Evolutionary conservation across 2,113 vertebrate species (phyloP).

Genomic region (Gasterosteus nipponicus): DNA sequence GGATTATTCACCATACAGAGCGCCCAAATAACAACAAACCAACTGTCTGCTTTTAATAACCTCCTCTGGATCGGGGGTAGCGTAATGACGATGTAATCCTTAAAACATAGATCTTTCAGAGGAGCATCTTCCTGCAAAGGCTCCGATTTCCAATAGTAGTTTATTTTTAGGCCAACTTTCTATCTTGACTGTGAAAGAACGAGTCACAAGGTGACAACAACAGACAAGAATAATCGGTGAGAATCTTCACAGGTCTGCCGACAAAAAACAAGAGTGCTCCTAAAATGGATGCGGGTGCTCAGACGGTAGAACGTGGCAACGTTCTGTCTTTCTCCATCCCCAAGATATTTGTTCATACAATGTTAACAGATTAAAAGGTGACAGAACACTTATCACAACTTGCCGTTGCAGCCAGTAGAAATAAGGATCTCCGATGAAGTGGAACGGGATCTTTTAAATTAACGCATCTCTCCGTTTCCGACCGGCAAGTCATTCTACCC

Average conservation of each 20-base stretch:
- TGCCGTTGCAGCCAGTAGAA: conserved; percentile 28
- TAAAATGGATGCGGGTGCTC: conserved; percentile 40
- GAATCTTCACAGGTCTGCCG: conserved; percentile 62
- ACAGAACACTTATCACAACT: conserved; percentile 42
- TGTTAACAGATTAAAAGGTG: conserved; percentile 33
- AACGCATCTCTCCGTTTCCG: conserved; percentile 13
- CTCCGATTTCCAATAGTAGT: conserved; percentile 38
- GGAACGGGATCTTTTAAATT: conserved; percentile 42
- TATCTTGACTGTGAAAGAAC: conserved; percentile 42
- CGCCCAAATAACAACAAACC: conserved; percentile 70
- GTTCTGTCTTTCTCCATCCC: not conserved
- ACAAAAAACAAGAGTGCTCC: conserved; percentile 24
- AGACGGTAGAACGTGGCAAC: conserved; percentile 15
- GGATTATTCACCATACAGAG: conserved; percentile 62
- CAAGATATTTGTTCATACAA: not conserved
- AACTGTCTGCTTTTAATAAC: conserved; percentile 71
- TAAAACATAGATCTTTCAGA: conserved; percentile 55
- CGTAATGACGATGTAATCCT: conserved; percentile 31
- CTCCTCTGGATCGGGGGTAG: conserved; percentile 36
- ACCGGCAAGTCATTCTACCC: conserved; percentile 10
- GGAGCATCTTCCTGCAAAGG: conserved; percentile 15
- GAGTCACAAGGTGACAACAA: conserved; percentile 61
- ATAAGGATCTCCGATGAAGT: conserved; percentile 51
- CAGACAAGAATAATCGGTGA: conserved; percentile 52
- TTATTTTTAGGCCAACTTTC: conserved; percentile 64